phyloP scores from a whole-genome alignment of 2,113 vertebrate genomes.

The Odocoileus virginianus region DNA sequence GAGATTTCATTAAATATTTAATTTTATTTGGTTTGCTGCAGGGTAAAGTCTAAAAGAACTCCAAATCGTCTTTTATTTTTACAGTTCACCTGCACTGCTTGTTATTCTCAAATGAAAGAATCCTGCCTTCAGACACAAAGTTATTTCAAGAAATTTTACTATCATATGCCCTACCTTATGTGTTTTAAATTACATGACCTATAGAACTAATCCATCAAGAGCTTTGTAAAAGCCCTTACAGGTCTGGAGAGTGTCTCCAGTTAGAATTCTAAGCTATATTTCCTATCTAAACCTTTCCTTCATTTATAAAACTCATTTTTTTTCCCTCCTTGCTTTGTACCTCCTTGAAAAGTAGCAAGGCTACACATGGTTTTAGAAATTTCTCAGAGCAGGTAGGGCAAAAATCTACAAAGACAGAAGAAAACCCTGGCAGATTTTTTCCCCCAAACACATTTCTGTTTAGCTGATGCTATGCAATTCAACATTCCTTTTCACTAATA shows the following conservation, averaged over 20 bases:
- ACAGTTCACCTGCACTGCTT: conserved; percentile 29
- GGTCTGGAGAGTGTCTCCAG: background rate
- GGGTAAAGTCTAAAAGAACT: conserved; percentile 48
- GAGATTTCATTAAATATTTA: conserved; percentile 67
- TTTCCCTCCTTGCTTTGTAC: background rate
- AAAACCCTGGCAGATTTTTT: background rate
- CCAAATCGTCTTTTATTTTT: background rate
- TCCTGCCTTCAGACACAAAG: conserved; percentile 14
- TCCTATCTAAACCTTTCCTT: background rate
- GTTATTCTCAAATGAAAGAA: conserved; percentile 27
- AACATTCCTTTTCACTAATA: conserved; percentile 2
- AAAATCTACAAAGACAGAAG: background rate
- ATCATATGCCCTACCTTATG: background rate
- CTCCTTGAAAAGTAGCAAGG: background rate
- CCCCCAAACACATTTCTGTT: background rate
- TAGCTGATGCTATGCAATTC: background rate
- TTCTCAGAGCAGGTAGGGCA: background rate
- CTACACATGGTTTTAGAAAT: conserved; percentile 7
- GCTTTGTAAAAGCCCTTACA: background rate
- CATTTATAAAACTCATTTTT: conserved; percentile 3
- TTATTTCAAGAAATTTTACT: conserved; percentile 51
- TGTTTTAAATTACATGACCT: conserved; percentile 28
- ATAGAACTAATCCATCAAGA: background rate
- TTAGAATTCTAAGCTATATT: background rate
- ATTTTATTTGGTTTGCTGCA: conserved; percentile 59